These are phyloP conservation scores for Eremobia ochroleuca DNA, from an alignment of 2,888 invertebrate species.

Conservation along the genomic window DNA sequence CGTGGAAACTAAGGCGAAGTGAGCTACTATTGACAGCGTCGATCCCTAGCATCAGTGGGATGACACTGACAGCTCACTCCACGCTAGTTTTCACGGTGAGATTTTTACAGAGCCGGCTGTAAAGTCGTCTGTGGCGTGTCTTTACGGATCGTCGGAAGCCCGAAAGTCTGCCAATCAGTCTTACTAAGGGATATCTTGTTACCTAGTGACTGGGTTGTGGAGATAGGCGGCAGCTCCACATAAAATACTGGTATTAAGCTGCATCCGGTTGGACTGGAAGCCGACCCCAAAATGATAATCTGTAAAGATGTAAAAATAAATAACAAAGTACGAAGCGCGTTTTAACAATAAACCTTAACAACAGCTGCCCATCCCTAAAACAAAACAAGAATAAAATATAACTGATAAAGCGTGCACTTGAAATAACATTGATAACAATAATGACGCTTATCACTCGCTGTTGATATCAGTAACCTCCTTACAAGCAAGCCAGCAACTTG, in stretches of 20 bases:
- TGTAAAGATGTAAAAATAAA: background rate
- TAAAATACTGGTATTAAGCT: background rate
- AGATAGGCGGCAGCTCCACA: background rate
- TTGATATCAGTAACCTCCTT: constrained; percentile 44
- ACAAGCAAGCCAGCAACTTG: constrained; percentile 6
- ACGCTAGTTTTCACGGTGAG: too few relatives aligned
- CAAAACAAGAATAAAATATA: constrained; percentile 31
- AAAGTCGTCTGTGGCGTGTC: background rate
- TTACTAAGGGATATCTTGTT: background rate
- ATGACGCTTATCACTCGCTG: constrained; percentile 45
- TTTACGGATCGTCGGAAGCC: background rate
- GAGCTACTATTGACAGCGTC: too few relatives aligned
- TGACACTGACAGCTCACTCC: too few relatives aligned
- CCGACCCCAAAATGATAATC: background rate
- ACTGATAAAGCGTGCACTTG: constrained; percentile 55
- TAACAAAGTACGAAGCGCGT: background rate
- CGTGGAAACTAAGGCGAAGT: too few relatives aligned
- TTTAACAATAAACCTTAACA: background rate
- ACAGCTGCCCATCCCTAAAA: constrained; percentile 33
- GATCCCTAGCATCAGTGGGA: too few relatives aligned
- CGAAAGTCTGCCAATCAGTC: background rate
- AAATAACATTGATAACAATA: constrained; percentile 57
- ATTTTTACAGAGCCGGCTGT: too few relatives aligned
- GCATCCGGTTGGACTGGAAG: background rate
- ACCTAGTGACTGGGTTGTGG: background rate